These are phyloP conservation scores for Crioceris asparagi DNA, from an alignment of 2,888 invertebrate species.

Conservation along the genomic window DNA sequence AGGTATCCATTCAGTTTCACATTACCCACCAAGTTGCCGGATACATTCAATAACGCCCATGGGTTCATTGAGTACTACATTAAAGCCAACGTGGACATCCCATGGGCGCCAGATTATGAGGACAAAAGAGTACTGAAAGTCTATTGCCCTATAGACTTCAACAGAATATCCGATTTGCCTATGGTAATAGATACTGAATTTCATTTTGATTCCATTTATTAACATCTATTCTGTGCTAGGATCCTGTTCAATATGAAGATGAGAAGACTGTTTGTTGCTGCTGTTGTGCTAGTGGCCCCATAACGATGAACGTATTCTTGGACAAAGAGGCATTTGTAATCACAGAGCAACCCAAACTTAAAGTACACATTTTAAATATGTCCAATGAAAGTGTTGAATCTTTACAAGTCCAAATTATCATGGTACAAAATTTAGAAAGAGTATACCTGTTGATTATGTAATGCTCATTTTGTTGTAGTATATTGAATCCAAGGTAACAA, in stretches of 20 bases:
- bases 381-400: conserved; percentile 56
- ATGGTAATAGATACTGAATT: not conserved
- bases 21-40: conserved; percentile 62
- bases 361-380: conserved; percentile 62
- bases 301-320: conserved; percentile 54
- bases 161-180: conserved; percentile 31
- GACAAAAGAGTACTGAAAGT: conserved; percentile 74
- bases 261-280: conserved; percentile 71
- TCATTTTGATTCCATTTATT: no score
- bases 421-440: no score
- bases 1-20: conserved; percentile 70
- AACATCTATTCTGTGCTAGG: conserved; percentile 42
- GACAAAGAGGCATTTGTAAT: conserved; percentile 69
- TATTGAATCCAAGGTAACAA: conserved; percentile 15
- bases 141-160: conserved; percentile 70
- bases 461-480: no score
- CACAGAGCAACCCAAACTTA: conserved; percentile 62
- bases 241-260: conserved; percentile 54
- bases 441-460: no score
- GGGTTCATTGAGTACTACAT: conserved; percentile 73
- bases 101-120: conserved; percentile 78
- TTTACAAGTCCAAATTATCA: conserved; percentile 53
- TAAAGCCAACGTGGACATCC: conserved; percentile 68
- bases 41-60: conserved; percentile 62
- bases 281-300: conserved; percentile 64